Evolutionary conservation across 2,888 invertebrate genomes (phyloP), one percentile per base, ranked within the genome.

Genomic region (Drosophila anomalata): DNA sequence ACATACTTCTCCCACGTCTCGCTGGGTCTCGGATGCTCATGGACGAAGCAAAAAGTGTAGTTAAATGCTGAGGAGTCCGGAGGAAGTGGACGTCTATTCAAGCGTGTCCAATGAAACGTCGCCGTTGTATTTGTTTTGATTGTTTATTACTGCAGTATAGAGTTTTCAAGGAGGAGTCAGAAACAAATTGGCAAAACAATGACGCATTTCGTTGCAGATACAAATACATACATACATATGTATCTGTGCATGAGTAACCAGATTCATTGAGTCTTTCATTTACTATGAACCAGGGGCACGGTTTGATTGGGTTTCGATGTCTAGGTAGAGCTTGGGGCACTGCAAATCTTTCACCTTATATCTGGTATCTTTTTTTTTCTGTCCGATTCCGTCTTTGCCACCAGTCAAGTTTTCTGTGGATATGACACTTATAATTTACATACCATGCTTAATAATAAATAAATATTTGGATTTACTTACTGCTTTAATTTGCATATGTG

Each of bases 61-160:
- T 6, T 44, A 22, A 44, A 44, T 20, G 9, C 44, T 22, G 4
- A n/a, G 54, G 22, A 33, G 33, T 24, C 29, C 14, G 42, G 39
- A 17, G 24, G 20, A 33, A 61, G 50, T 50, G 47, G 61, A 55
- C 66, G 75, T 59, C 78, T 77, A 86, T 79, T 86, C 84, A 84
- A 86, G 61, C 82, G 77, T 79, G 77, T 54, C 77, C 80, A 85
- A 86, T 86, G 86, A 84, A 85, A 76, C 70, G 85, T 78, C 78
- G 81, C 75, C 78, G 86, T 83, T 83, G 77, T 74, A 73, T 83
- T 79, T 84, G 82, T 75, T 83, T 81, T 85, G 85, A 83, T 84
- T 86, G 86, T 85, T 85, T 85, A 86, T 85, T 85, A 80, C 85
- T 85, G 86, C 86, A 82, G 85, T 74, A 78, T 74, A 68, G 73